Base-by-base conservation (phyloP, 35 echinoderm and acorn worm genomes). In the Eucidaris tribuloides region DNA sequence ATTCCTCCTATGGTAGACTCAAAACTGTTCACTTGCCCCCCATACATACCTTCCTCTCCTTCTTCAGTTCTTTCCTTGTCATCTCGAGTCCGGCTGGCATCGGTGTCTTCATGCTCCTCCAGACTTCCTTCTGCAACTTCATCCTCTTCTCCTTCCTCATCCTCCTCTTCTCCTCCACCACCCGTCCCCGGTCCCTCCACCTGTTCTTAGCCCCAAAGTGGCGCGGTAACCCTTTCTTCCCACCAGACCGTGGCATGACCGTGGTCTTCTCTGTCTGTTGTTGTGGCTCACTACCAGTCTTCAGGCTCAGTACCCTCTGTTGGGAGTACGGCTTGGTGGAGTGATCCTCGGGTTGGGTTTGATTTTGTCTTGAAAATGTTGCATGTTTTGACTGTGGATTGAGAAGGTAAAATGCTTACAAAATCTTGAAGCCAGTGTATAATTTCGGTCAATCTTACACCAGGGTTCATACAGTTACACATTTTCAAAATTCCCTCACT, bases 191-290 rank as follows among this genome's bases (percentile, higher is more conserved):
- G 49, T 97, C 89, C 56, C 94, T 77, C 94, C 94, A 97, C 41
- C 94, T 62, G 43, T 83, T 88, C 82, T 97, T 97, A 25, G 94
- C 79, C 25, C 89, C 85, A 36, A 91, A 79, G 43, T 97, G 94
- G 23, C 60, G 58, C 20, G 89, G 82, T 14, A 92, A 46, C 30
- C 85, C 90, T 42, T 89, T 92, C 58, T 79, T 86, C 60, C 25
- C 57, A 6, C 59, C 49, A 15, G 71, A 45, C 29, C 31, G 27
- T 38, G 62, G 62, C 22, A 89, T 78, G 45, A 71, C 81, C 45
- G 71, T 46, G 42, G 65, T 58, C 32, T 65, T 50, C 58, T 78
- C 46, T 32, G 76, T 55, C 14, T 56, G 74, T 65, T 43, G 42
- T 66, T 82, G 83, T 41, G 59, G 76, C 46, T 65, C 52, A 14